phyloP scores from a whole-genome alignment of 1,140 invertebrate genomes.

The Ceratina calcarata region DNA sequence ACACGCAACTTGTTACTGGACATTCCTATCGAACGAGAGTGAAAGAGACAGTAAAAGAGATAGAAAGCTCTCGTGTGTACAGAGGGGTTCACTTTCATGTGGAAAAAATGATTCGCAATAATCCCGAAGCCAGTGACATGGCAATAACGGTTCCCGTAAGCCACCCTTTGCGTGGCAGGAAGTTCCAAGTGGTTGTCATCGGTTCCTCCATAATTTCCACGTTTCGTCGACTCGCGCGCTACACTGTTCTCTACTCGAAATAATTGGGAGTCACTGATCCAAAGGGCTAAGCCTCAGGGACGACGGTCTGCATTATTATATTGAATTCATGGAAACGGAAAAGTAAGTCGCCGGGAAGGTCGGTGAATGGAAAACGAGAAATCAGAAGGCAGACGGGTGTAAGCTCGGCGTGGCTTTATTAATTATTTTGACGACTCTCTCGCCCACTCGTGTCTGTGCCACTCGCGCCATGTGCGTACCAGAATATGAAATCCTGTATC shows the following conservation, averaged over 20 bases:
- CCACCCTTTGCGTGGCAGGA: slow-evolving; percentile 60
- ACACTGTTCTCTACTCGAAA: not conserved
- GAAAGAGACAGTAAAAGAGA: not conserved
- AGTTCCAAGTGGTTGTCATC: slow-evolving; percentile 54
- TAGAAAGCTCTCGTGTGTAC: slow-evolving; percentile 18
- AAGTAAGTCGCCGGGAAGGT: slow-evolving; percentile 60
- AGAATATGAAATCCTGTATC: not conserved
- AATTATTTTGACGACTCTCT: slow-evolving; percentile 65
- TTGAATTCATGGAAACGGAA: slow-evolving; percentile 72
- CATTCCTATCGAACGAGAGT: not conserved
- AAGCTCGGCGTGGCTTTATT: slow-evolving; percentile 61
- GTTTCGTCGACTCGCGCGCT: not conserved
- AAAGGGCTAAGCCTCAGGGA: slow-evolving; percentile 57
- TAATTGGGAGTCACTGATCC: slow-evolving; percentile 56
- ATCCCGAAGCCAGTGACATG: slow-evolving; percentile 73
- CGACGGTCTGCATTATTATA: slow-evolving; percentile 69
- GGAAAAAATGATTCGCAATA: slow-evolving; percentile 76
- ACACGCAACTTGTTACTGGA: not conserved
- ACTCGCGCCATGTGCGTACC: slow-evolving; percentile 25
- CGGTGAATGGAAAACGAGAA: slow-evolving; percentile 59
- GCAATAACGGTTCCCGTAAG: slow-evolving; percentile 71
- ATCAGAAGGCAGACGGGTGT: slow-evolving; percentile 49
- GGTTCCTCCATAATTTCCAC: slow-evolving; percentile 15
- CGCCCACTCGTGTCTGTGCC: slow-evolving; percentile 1
- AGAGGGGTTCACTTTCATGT: slow-evolving; percentile 70